These are phyloP conservation scores for Accipiter virgatus DNA, from an alignment of 2,113 vertebrate species.

Conservation along the genomic window DNA sequence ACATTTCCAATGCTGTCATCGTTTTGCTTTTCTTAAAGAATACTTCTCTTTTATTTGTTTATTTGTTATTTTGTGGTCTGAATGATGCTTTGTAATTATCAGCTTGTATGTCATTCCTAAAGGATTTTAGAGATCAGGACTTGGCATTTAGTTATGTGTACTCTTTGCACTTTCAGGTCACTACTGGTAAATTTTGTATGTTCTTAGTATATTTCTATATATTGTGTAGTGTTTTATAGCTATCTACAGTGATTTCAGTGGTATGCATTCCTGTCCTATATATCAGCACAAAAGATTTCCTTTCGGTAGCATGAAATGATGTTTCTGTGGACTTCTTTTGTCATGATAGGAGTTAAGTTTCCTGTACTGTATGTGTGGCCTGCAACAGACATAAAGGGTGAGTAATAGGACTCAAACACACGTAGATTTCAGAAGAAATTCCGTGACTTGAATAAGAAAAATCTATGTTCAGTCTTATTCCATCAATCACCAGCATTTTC, in stretches of 20 bases:
- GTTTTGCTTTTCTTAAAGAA: constrained; percentile 7
- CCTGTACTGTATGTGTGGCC: constrained; percentile 1
- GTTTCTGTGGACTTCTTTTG: constrained; percentile 49
- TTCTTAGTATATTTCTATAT: constrained; percentile 28
- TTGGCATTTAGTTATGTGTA: constrained; percentile 45
- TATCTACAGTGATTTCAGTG: constrained; percentile 38
- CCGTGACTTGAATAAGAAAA: constrained; percentile 12
- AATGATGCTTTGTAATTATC: constrained; percentile 27
- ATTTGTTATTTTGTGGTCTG: constrained; percentile 32
- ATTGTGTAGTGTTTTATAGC: background rate
- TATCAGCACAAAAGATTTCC: constrained; percentile 14
- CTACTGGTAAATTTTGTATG: constrained; percentile 53
- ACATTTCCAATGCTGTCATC: background rate
- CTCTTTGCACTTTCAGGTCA: constrained; percentile 59
- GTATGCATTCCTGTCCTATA: constrained; percentile 23
- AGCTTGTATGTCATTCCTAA: constrained; percentile 31
- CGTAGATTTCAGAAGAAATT: background rate
- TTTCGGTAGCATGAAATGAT: constrained; percentile 13
- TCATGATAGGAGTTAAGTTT: constrained; percentile 31
- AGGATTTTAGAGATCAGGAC: constrained; percentile 47
- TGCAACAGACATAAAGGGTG: constrained; percentile 28
- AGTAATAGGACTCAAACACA: constrained; percentile 22
- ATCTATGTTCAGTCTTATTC: constrained; percentile 15
- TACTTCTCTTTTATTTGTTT: background rate
- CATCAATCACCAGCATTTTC: constrained; percentile 38